A percentile compares a stretch with the other conserved stretches of the same genome.
These are phyloP conservation scores for Seriola quinqueradiata DNA, from an alignment of 2,113 vertebrate genomes.

Conservation along the genomic window DNA sequence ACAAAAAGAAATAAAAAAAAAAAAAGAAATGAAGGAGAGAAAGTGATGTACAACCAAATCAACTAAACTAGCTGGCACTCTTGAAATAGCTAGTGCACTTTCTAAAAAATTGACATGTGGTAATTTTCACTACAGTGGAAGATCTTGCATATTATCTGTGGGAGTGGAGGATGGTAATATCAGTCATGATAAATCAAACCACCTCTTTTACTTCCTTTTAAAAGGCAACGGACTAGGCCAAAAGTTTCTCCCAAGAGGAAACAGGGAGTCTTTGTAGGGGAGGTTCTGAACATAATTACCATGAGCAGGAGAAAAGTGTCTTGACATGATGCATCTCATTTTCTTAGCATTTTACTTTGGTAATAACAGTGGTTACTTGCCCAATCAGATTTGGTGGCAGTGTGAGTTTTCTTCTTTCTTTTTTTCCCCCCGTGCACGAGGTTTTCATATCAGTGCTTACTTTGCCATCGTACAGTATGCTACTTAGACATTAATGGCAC, in stretches of 20 bases:
- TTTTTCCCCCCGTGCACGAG: neutral
- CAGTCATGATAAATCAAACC: neutral
- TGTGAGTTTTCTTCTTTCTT: neutral
- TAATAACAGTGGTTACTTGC: neutral
- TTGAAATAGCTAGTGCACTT: neutral
- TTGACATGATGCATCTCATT: neutral
- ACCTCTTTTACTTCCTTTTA: neutral
- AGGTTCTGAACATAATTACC: slow-evolving; percentile 1
- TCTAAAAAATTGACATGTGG: neutral
- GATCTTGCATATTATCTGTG: neutral
- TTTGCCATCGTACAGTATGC: neutral
- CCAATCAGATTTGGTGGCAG: neutral
- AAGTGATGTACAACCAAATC: neutral
- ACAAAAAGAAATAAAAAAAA: neutral
- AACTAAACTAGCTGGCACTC: neutral
- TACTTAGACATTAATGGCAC: neutral
- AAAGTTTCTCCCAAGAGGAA: slow-evolving; percentile 9
- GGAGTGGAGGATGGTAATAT: neutral
- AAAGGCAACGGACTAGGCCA: neutral
- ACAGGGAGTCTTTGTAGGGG: neutral
- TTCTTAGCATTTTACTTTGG: neutral
- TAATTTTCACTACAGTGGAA: neutral
- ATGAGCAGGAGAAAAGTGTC: neutral
- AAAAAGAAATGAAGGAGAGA: too few relatives aligned
- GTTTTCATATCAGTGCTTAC: neutral